These are phyloP conservation scores for Zoanthus solanderi DNA, from an alignment of 92 coral and sea anemone genomes.

Conservation along the genomic window DNA sequence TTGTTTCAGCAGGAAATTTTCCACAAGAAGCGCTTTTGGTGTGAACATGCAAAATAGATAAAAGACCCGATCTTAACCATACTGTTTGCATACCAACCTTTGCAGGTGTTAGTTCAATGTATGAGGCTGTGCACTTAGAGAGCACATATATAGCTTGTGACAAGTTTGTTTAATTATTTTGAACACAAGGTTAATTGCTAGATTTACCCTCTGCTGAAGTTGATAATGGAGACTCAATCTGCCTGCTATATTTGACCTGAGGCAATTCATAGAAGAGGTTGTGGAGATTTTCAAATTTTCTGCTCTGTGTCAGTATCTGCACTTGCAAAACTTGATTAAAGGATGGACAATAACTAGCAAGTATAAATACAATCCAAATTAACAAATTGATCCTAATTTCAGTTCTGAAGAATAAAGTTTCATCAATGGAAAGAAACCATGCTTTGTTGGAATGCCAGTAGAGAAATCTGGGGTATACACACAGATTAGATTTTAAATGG, in stretches of 20 bases:
- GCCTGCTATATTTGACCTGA: not conserved
- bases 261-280: not conserved
- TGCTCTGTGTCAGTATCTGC: not conserved
- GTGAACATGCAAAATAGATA: not conserved
- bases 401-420: not conserved
- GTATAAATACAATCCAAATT: not conserved
- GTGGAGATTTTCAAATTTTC: not conserved
- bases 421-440: not conserved
- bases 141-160: slow-evolving; percentile 4
- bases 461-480: not conserved
- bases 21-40: slow-evolving; percentile 1
- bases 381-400: not conserved
- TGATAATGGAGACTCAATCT: not conserved
- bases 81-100: not conserved
- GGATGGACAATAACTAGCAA: not conserved
- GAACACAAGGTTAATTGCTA: not conserved
- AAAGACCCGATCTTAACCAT: not conserved
- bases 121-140: not conserved
- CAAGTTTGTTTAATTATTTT: not conserved
- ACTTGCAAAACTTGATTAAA: not conserved
- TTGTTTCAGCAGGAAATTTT: slow-evolving; percentile 14
- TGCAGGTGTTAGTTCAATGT: slow-evolving; percentile 33
- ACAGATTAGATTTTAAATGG: too few species aligned
- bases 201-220: not conserved
- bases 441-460: not conserved